Percentiles rank a stretch among this genome's conserved stretches.
Conservation (phyloP, 2,113 vertebrate genomes). For the Tragelaphus scriptus region DNA sequence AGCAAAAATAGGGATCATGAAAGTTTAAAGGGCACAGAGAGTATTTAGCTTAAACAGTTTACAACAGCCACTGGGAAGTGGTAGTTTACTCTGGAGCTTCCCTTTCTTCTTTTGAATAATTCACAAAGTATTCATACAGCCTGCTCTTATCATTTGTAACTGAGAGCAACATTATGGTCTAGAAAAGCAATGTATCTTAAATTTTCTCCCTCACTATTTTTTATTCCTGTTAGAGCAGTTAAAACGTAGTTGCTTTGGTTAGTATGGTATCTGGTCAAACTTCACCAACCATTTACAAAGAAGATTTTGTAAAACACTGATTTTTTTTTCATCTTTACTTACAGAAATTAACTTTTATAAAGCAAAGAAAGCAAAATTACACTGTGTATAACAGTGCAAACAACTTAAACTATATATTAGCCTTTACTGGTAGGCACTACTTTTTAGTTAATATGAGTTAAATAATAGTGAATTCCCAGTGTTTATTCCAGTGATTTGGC, state of each 20-base stretch:
- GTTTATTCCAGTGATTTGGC: constrained; percentile 19
- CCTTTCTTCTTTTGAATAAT: background rate
- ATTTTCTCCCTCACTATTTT: background rate
- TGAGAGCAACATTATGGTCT: background rate
- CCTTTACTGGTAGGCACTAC: constrained; percentile 18
- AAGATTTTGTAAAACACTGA: background rate
- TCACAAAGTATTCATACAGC: background rate
- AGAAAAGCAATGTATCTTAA: background rate
- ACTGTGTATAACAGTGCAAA: background rate
- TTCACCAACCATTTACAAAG: background rate
- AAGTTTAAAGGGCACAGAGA: background rate
- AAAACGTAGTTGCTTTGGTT: background rate
- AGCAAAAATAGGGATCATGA: background rate
- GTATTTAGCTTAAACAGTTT: background rate
- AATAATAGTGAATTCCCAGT: constrained; percentile 13
- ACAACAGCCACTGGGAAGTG: background rate
- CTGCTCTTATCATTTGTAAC: background rate
- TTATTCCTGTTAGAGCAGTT: background rate
- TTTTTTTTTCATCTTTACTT: background rate
- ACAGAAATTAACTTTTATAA: constrained; percentile 42
- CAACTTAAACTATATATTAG: background rate
- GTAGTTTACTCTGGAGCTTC: background rate
- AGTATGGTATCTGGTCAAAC: background rate
- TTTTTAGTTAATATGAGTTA: constrained; percentile 34
- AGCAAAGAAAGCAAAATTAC: constrained; percentile 48